Evolutionary conservation across 1,140 invertebrate genomes (phyloP).

Genomic region (Cydia amplana): DNA sequence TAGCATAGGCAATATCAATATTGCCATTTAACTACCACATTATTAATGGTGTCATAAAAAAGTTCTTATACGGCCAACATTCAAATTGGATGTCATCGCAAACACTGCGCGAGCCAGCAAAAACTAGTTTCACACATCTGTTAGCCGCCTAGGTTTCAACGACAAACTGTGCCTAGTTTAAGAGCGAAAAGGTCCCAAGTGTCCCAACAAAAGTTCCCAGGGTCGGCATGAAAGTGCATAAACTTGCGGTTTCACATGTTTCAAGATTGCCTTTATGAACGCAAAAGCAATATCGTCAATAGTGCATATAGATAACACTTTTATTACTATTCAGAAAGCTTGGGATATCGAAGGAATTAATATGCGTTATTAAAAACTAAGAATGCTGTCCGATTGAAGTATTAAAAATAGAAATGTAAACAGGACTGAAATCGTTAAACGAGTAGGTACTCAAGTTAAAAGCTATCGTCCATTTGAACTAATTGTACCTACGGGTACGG

Average conservation of each 20-base stretch:
- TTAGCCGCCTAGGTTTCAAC: background rate
- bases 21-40: background rate
- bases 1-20: background rate
- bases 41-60: background rate
- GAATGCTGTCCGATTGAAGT: background rate
- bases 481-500: background rate
- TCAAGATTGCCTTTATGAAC: background rate
- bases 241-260: slow-evolving; percentile 13
- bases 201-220: background rate
- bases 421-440: slow-evolving; percentile 9
- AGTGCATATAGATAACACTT: background rate
- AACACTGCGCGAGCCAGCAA: background rate
- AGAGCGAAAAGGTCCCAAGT: background rate
- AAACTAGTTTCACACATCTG: slow-evolving; percentile 16
- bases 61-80: background rate
- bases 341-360: background rate
- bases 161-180: slow-evolving; percentile 1
- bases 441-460: slow-evolving; percentile 12
- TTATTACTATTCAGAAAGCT: background rate
- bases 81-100: background rate
- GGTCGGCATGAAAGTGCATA: slow-evolving; percentile 16
- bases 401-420: slow-evolving; percentile 16
- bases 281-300: background rate
- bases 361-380: background rate
- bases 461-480: slow-evolving; percentile 13